phyloP scores from a whole-genome alignment of 2,113 vertebrate species.

The Cephalopholis sonnerati region DNA sequence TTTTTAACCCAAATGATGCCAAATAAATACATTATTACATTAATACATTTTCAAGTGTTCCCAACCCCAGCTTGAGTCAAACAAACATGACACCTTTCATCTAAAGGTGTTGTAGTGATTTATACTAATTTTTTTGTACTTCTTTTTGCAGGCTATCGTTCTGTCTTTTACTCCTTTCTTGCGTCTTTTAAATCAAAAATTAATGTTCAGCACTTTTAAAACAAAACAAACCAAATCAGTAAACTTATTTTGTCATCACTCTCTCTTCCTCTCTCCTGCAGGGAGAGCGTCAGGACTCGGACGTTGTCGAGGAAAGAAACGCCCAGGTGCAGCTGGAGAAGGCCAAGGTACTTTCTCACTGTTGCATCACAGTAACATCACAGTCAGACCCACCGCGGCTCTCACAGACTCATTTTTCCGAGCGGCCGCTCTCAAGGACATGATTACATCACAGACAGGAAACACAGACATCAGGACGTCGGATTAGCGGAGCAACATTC shows the following conservation, averaged over 20 bases:
- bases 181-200: not conserved
- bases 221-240: no score
- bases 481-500: constrained; percentile 58
- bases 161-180: not conserved
- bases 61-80: no score
- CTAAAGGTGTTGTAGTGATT: not conserved
- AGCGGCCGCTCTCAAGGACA: constrained; percentile 53
- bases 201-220: not conserved
- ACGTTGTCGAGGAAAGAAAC: constrained; percentile 95
- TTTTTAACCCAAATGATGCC: not conserved
- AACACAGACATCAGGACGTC: constrained; percentile 49
- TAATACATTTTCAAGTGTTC: not conserved
- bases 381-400: not conserved
- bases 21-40: not conserved
- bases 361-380: constrained; percentile 23
- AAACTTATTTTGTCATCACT: not conserved
- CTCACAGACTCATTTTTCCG: constrained; percentile 17
- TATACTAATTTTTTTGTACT: not conserved
- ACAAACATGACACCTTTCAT: not conserved
- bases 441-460: constrained; percentile 54
- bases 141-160: not conserved
- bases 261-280: constrained; percentile 63
- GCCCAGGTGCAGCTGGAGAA: constrained; percentile 98
- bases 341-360: constrained; percentile 89
- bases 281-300: constrained; percentile 98